Evolutionary conservation across 1,140 invertebrate species (phyloP), one percentile per base, ranked within the genome.

Genomic region (Bilobella aurantiaca): DNA sequence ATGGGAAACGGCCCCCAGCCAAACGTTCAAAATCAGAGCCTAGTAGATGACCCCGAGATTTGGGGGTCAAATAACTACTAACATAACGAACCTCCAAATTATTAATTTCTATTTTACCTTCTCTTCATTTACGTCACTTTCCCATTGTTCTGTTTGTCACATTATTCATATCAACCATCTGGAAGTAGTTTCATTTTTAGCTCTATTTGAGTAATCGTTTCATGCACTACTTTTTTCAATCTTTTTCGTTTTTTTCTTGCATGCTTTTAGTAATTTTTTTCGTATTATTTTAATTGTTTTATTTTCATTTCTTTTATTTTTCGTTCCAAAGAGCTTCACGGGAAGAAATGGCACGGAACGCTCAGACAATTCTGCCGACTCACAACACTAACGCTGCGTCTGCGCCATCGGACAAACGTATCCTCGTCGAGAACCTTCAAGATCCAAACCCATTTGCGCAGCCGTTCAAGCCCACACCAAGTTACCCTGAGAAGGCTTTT

Each of bases 41-140:
- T 69, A 37, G 71, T 73, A 23, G 71, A 73, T 58, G 71, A 73
- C 42, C 71, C 71, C 28, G 71, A 73, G 59, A 73, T 73, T 25
- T 73, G 71, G 71, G 71, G 71, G 31, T 65, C 62, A 8, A 65
- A 68, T 30, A 73, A 69, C 62, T 72, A 72, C 47, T 72, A 68
- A 66, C n/a, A n/a, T n/a, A n/a, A n/a, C n/a, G n/a, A n/a, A n/a
- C n/a, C n/a, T n/a, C n/a, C n/a, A n/a, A n/a, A n/a, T n/a, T n/a
- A n/a, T n/a, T n/a, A n/a, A n/a, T n/a, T n/a, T n/a, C n/a, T n/a
- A 21, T 29, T 60, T 65, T 28, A 25, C 28, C 16, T 56, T 58
- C 49, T 23, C 58, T 25, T 58, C 16, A 25, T 58, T 65, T 37
- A 21, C n/a, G 46, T 27, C n/a, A n/a, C n/a, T n/a, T n/a, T n/a